Base-by-base conservation (phyloP, 2,888 invertebrate genomes). In the Lampropteryx suffumata region DNA sequence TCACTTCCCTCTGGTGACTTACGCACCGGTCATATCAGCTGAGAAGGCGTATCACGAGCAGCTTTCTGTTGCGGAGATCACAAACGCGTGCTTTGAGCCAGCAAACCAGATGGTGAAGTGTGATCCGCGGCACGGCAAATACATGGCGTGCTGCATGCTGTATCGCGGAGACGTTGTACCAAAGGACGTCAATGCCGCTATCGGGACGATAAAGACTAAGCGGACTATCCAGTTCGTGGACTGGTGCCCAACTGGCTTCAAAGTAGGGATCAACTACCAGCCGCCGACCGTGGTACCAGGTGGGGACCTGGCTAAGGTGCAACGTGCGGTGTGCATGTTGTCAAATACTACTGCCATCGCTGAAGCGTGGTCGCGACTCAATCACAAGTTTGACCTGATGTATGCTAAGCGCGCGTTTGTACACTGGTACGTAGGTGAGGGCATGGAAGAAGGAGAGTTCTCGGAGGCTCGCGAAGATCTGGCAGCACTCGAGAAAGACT, bases 271-370 rank as follows among this genome's bases (percentile, higher is more conserved):
- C 83, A 98, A 98, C 91, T 98, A 98, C 85, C 95, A 91, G 93
- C 96, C 73, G 90, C 96, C 82, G 91, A 96, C 96, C 1, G 97
- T 96, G 9, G 97, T 98, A 0, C 97, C 97, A 0, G 97, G 97
- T 1, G 97, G 97, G 1, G 97, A 98, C 76, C 84, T 97, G 71
- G 97, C 98, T 48, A 97, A 97, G 85, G 97, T 98, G 0, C 97
- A 97, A 76, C 93, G 98, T 32, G 98, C 98, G 10, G 98, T 98
- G 1, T 98, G 98, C 90, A 98, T 98, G 98, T 90, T 98, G 76
- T 97, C 97, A 44, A 98, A 98, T 94, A 98, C 98, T 36, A 98
- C 98, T 0, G 97, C 98, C 54, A 98, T 98, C 72, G 98, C 97
- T n/a, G 98, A 98, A 79, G 98, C 98, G 32, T 98, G 98, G 98